phyloP scores from a whole-genome alignment of 2,797 vertebrate genomes.

The Neosilurus hyrtlii region DNA sequence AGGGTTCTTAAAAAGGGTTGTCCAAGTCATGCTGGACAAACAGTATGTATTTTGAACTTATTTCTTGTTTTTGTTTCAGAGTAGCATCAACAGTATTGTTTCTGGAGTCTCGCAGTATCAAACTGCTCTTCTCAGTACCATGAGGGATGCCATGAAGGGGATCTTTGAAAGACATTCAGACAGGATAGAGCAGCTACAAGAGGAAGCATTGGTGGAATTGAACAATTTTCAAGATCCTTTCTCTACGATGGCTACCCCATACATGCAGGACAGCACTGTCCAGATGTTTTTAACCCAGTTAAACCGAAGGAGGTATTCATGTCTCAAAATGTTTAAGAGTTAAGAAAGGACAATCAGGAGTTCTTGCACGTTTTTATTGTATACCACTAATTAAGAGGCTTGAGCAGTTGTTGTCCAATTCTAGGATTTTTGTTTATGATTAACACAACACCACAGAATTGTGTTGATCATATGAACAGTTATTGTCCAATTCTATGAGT shows the following conservation, averaged over 20 bases:
- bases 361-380: slow-evolving; percentile 48
- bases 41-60: too few relatives aligned
- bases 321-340: neutral
- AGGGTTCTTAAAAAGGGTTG: too few relatives aligned
- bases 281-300: slow-evolving; percentile 36
- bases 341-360: slow-evolving; percentile 29
- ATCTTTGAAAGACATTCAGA: neutral
- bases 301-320: slow-evolving; percentile 40
- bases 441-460: too few relatives aligned
- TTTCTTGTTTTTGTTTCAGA: too few relatives aligned
- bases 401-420: slow-evolving; percentile 53
- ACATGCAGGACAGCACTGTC: neutral
- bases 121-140: too few relatives aligned
- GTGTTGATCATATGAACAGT: too few relatives aligned
- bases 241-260: neutral
- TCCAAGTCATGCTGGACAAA: too few relatives aligned
- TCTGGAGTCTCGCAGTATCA: too few relatives aligned
- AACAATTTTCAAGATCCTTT: neutral
- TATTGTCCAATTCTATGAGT: slow-evolving; percentile 50
- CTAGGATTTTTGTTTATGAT: too few relatives aligned
- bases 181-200: neutral
- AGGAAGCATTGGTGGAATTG: neutral
- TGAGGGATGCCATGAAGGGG: neutral
- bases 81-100: too few relatives aligned
- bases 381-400: slow-evolving; percentile 51